These are phyloP conservation scores for Atherix ibis DNA, from an alignment of 2,888 invertebrate genomes.

Conservation along the genomic window DNA sequence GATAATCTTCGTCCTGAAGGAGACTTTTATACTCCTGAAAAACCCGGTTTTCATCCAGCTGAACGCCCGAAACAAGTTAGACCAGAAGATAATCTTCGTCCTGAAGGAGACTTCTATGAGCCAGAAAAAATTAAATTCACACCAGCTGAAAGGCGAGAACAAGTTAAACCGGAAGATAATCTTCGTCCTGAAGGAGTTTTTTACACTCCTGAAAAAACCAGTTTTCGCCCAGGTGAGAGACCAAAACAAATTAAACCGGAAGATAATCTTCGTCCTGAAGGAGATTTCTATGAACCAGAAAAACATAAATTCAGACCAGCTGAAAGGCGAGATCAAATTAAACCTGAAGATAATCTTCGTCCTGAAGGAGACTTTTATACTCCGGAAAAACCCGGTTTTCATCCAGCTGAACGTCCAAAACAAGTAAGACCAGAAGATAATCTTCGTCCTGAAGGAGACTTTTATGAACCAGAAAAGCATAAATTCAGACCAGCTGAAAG, in stretches of 20 bases:
- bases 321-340: slow-evolving; percentile 32
- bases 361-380: slow-evolving; percentile 38
- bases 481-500: slow-evolving; percentile 31
- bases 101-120: slow-evolving; percentile 38
- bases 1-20: slow-evolving; percentile 41
- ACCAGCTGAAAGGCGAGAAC: slow-evolving; percentile 33
- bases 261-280: slow-evolving; percentile 34
- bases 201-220: slow-evolving; percentile 27
- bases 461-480: slow-evolving; percentile 32
- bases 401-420: slow-evolving; percentile 30
- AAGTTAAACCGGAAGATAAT: slow-evolving; percentile 22
- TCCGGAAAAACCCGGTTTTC: slow-evolving; percentile 20
- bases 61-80: slow-evolving; percentile 30
- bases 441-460: slow-evolving; percentile 38
- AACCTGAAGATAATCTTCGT: slow-evolving; percentile 29
- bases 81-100: slow-evolving; percentile 36
- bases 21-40: slow-evolving; percentile 35
- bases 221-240: slow-evolving; percentile 31
- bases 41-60: slow-evolving; percentile 24
- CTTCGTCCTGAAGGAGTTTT: slow-evolving; percentile 39
- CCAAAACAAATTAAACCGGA: slow-evolving; percentile 33
- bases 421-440: slow-evolving; percentile 42
- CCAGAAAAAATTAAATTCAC: slow-evolving; percentile 27
- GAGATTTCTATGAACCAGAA: slow-evolving; percentile 30
- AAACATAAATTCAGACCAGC: slow-evolving; percentile 32